phyloP scores from a whole-genome alignment of 1,140 invertebrate species.

The Drosophila pectinifera region DNA sequence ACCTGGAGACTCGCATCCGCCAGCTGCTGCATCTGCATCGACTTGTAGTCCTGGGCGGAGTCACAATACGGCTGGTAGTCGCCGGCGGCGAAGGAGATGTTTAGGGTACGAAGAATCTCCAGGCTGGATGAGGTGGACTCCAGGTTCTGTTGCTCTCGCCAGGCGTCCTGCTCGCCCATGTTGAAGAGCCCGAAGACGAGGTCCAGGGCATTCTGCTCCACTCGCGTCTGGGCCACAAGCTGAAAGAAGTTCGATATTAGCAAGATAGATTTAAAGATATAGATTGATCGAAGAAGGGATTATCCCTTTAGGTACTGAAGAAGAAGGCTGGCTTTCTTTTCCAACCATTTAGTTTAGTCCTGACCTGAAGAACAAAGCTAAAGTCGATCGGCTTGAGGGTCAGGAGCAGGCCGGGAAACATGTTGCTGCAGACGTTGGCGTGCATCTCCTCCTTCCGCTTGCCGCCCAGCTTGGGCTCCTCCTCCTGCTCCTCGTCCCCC shows the following conservation, averaged over 20 bases:
- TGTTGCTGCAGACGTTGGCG: conserved; percentile 86
- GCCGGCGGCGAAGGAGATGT: conserved; percentile 71
- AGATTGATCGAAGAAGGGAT: neutral
- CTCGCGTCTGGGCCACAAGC: conserved; percentile 68
- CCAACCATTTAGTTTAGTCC: too few relatives aligned
- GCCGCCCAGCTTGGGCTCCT: conserved; percentile 58
- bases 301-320: conserved; percentile 85
- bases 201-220: conserved; percentile 76
- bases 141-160: conserved; percentile 69
- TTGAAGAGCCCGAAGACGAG: conserved; percentile 81
- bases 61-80: conserved; percentile 73
- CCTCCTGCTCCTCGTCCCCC: conserved; percentile 34
- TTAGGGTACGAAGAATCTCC: conserved; percentile 76
- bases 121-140: conserved; percentile 78
- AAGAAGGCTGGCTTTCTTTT: too few relatives aligned
- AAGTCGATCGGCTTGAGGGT: conserved; percentile 86
- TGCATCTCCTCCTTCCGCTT: conserved; percentile 73
- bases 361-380: conserved; percentile 86
- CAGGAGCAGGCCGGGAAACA: conserved; percentile 86
- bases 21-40: conserved; percentile 42
- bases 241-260: neutral
- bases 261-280: neutral
- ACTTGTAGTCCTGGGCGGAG: conserved; percentile 62
- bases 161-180: conserved; percentile 79
- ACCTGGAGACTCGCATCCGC: conserved; percentile 8